Percentiles rank a stretch among this genome's conserved stretches.
Evolutionary conservation across 2,113 vertebrate species (phyloP).

Genomic region (Bungarus multicinctus): DNA sequence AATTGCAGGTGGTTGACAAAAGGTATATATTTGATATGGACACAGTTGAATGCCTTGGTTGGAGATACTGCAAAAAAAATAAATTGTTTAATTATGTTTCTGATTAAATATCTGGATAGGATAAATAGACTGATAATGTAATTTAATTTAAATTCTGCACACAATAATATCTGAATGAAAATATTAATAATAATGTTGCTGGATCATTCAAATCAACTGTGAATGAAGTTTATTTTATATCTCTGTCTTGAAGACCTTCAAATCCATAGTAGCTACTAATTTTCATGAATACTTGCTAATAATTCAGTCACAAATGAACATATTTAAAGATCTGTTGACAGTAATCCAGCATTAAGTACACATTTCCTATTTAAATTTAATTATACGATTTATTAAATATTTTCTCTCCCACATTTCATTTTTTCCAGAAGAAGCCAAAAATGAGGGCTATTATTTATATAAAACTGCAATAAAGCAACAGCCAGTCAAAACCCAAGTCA

Average conservation of each 20-base stretch:
- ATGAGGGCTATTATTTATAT: not conserved
- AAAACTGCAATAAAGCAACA: not conserved
- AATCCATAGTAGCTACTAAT: not conserved
- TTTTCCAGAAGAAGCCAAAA: not conserved
- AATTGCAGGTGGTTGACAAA: slow-evolving; percentile 31
- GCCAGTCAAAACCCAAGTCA: not conserved
- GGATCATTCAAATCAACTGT: not conserved
- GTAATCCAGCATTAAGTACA: not conserved
- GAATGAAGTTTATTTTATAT: not conserved
- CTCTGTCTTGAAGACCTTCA: not conserved
- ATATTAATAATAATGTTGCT: not conserved
- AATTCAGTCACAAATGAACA: not conserved
- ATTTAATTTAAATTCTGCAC: slow-evolving; percentile 49
- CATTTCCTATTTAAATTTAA: not conserved
- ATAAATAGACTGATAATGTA: not conserved
- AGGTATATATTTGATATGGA: not conserved
- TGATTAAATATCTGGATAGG: slow-evolving; percentile 28
- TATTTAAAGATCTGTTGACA: not conserved
- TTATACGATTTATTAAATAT: not conserved
- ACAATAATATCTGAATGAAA: slow-evolving; percentile 7
- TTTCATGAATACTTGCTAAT: not conserved
- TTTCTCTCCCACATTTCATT: not conserved
- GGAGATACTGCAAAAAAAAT: slow-evolving; percentile 7
- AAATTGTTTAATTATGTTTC: not conserved
- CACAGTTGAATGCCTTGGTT: not conserved